Evolutionary conservation across 2,113 vertebrate genomes (phyloP), one percentile per base, ranked within the genome.

Genomic region (Cyprinodon brontotheroides): DNA sequence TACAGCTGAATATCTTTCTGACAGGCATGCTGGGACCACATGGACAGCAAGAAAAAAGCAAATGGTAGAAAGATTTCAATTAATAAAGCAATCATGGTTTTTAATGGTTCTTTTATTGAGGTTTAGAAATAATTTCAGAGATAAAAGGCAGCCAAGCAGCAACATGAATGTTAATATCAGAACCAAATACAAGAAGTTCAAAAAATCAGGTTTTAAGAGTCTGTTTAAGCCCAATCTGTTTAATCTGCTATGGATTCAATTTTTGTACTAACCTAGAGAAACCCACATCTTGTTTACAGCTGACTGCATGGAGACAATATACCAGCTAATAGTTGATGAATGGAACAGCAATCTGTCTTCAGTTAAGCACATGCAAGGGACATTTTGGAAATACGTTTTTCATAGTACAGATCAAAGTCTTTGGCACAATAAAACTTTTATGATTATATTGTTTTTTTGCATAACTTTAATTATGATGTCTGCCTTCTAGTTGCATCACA

Each of bases 301-400:
- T 40, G 29, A 11, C 37, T 41, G 39, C 64, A 43, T 39, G 40
- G 15, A 72, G 43, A 57, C 15, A 17, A 57, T 12, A 40, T 71
- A 22, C 39, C 48, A 53, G 40, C 15, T 64, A 4, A 61, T 75
- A 61, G 12, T 67, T 73, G 38, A 68, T 4, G 2, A 61, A 57
- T 13, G 0, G 37, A 20, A 41, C 36, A 38, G 75, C 57, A 65
- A 67, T 74, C 60, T 74, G 48, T 70, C 45, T 68, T 68, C 4
- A 38, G 39, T 79, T 0, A 65, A 50, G 17, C 70, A 80, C 68
- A 80, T 70, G 84, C 67, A 61, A 41, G 5, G 39, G 79, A 88
- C 62, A 72, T 69, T 78, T 57, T 61, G 37, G 39, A 9, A 1
- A 0, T 22, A 65, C 1, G 12, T 43, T 14, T 59, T 60, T 11